A percentile compares a stretch with the other conserved stretches of the same genome.
Conservation (phyloP, 2,113 vertebrate genomes). For the Lanius ludovicianus region DNA sequence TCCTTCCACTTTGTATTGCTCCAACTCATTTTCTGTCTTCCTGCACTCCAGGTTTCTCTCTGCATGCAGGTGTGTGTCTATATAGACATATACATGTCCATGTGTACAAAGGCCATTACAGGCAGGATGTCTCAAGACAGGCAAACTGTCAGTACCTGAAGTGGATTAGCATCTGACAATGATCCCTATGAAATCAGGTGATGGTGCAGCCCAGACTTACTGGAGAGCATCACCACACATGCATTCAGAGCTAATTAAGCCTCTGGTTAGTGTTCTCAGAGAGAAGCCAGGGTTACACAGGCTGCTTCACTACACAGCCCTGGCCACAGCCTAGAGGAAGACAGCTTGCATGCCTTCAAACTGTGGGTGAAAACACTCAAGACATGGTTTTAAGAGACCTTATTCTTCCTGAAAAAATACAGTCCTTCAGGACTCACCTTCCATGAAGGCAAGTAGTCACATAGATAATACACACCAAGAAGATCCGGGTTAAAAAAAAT, state of each 20-base stretch:
- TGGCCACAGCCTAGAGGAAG: neutral
- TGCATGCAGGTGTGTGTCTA: neutral
- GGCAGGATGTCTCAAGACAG: neutral
- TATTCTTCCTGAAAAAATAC: neutral
- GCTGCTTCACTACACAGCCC: neutral
- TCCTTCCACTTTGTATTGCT: neutral
- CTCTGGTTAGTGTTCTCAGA: neutral
- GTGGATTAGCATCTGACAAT: neutral
- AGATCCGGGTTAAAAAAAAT: neutral
- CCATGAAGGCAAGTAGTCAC: neutral
- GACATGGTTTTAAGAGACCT: neutral
- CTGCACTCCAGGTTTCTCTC: neutral
- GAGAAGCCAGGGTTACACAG: neutral
- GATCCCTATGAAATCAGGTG: neutral
- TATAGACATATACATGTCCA: neutral
- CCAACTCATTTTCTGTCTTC: neutral
- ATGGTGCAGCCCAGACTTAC: neutral
- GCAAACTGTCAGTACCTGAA: neutral
- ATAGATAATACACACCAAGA: neutral
- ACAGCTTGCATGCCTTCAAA: neutral
- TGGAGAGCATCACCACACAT: neutral
- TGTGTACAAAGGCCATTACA: neutral
- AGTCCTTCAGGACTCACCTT: neutral
- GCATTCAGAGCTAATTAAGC: neutral
- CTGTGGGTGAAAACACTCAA: neutral